Percentiles rank a stretch among this genome's conserved stretches.
These are phyloP conservation scores for Amphibalanus amphitrite DNA, from an alignment of 1,140 invertebrate genomes.

Conservation along the genomic window DNA sequence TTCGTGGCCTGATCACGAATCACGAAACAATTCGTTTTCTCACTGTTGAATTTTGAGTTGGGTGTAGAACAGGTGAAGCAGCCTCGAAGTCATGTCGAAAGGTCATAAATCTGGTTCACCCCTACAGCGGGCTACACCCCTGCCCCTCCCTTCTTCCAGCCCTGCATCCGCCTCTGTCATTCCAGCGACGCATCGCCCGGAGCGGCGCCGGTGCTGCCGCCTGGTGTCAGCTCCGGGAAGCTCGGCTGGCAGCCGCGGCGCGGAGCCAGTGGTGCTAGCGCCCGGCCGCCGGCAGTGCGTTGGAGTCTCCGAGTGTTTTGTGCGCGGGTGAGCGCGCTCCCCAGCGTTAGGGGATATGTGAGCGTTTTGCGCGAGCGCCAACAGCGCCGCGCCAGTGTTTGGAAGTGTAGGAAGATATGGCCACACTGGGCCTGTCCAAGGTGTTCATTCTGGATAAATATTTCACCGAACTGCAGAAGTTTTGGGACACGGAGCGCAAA, in stretches of 20 bases:
- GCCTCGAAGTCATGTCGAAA: too few relatives aligned
- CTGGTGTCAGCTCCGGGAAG: background rate
- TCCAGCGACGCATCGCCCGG: too few relatives aligned
- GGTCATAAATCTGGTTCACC: too few relatives aligned
- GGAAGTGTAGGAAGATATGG: constrained; percentile 33
- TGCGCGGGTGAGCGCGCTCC: background rate
- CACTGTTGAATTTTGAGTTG: too few relatives aligned
- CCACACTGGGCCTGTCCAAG: constrained; percentile 81
- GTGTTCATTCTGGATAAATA: constrained; percentile 95
- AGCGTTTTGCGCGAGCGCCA: background rate
- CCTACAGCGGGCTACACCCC: too few relatives aligned
- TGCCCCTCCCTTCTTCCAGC: too few relatives aligned
- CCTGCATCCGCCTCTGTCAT: too few relatives aligned
- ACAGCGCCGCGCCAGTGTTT: too few relatives aligned
- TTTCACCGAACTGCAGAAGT: constrained; percentile 87
- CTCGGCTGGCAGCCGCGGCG: background rate
- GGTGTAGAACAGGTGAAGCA: too few relatives aligned
- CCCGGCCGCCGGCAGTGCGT: background rate
- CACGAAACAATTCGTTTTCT: too few relatives aligned
- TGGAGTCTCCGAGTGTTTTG: background rate
- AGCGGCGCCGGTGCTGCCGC: background rate
- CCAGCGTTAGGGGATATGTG: background rate
- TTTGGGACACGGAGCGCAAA: constrained; percentile 91
- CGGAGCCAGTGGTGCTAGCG: background rate
- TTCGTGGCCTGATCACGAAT: too few relatives aligned